Evolutionary conservation across 2,888 invertebrate genomes (phyloP), one percentile per base, ranked within the genome.

Genomic region (Drosophila atripex): DNA sequence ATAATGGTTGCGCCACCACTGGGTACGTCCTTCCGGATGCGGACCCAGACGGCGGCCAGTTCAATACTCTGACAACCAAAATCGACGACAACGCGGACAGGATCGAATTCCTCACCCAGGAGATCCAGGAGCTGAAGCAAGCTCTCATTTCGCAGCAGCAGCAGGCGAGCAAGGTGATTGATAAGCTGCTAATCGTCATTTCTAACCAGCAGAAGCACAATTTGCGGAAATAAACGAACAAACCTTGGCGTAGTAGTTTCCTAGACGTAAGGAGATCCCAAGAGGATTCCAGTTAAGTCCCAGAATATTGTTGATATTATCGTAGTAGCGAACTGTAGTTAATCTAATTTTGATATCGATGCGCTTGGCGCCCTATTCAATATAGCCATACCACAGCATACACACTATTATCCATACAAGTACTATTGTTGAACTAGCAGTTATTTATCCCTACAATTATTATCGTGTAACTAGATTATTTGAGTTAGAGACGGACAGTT

Each of bases 71-170:
- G 46, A 94, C 95, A 65, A 93, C 93, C 54, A 94, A 94, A 88
- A 91, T 95, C 53, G 95, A 95, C 71, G 94, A 94, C 84, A 94
- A 94, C 65, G 93, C 93, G 1, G 95, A 95, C 80, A 94, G 93
- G 85, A 94, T 95, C 52, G 94, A 94, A 58, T 93, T 93, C 80
- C 91, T 95, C 76, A 94, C 94, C 47, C 94, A 94, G 89, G 95
- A 95, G 92, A 93, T 95, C 60, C 93, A 93, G 84, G 95, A 95
- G 90, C 92, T 95, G 88, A 94, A 95, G 91, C 93, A 90, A 74
- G 91, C 91, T 14, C 84, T 93, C 47, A 91, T 91, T 46, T 91
- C 92, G 65, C 93, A 92, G 77, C 92, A 93, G 66, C 92, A 91
- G 52, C 92, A 91, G 77, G 91, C 91, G 30, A 91, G 90, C 77